Evolutionary conservation across 2,888 invertebrate genomes (phyloP).

Genomic region (Lasioglossum marginatum): DNA sequence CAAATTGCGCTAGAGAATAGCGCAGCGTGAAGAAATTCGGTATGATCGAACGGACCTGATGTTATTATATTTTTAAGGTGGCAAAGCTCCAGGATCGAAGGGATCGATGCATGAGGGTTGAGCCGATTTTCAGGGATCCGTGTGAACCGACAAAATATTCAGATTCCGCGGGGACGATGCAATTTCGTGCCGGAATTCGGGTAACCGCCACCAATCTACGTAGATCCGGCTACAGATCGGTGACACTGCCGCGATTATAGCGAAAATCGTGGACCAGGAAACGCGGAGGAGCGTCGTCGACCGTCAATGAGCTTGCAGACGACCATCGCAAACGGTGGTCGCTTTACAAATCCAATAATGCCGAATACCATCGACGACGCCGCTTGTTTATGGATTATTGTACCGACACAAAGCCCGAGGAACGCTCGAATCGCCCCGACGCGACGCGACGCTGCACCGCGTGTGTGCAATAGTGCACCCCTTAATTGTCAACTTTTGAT

Average conservation of each 20-base stretch:
- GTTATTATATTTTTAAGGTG: not conserved
- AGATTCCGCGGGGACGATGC: constrained; percentile 17
- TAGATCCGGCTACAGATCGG: constrained; percentile 20
- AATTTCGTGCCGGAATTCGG: constrained; percentile 17
- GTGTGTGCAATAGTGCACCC: not conserved
- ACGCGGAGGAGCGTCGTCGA: constrained; percentile 14
- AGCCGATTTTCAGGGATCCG: not conserved
- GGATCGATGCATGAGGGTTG: not conserved
- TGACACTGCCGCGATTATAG: constrained; percentile 41
- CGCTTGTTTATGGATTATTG: constrained; percentile 70
- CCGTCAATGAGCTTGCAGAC: constrained; percentile 64
- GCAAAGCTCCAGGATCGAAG: not conserved
- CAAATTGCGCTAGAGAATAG: not conserved
- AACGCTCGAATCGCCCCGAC: constrained; percentile 4
- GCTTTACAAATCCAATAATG: constrained; percentile 77
- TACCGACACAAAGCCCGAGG: constrained; percentile 50
- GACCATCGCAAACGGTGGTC: constrained; percentile 60
- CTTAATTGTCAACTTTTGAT: not conserved
- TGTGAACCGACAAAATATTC: constrained; percentile 10
- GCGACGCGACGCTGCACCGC: not conserved
- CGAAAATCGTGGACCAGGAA: constrained; percentile 24
- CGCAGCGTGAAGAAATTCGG: not conserved
- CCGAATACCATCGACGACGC: constrained; percentile 68
- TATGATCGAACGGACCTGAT: not conserved
- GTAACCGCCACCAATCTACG: constrained; percentile 33